A percentile compares a stretch with the other conserved stretches of the same genome.
Conservation (phyloP, 2,113 vertebrate genomes). For the Grantiella picta region DNA sequence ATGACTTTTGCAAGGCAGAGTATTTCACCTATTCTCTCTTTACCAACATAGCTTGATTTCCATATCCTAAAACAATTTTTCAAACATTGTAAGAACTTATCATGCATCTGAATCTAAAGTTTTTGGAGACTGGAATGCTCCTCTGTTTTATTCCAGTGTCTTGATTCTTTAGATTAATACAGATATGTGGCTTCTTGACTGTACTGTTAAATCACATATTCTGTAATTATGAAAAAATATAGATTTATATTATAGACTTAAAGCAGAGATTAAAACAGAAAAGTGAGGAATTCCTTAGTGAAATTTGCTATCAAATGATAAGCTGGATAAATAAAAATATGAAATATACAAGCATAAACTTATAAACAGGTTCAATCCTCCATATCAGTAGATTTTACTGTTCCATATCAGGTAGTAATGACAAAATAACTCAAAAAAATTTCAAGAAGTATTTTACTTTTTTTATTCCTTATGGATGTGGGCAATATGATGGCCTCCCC, state of each 20-base stretch:
- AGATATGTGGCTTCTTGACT: background rate
- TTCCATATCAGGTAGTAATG: background rate
- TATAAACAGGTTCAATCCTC: background rate
- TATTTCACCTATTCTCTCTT: slow-evolving; percentile 24
- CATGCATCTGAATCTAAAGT: background rate
- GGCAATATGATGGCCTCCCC: background rate
- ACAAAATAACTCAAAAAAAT: background rate
- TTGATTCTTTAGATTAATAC: slow-evolving; percentile 8
- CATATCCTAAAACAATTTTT: background rate
- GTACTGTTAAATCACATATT: background rate
- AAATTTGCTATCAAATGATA: background rate
- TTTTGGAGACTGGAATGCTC: slow-evolving; percentile 16
- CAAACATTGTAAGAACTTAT: background rate
- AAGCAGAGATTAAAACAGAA: background rate
- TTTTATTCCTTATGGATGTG: background rate
- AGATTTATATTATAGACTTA: background rate
- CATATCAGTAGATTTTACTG: background rate
- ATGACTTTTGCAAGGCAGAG: background rate
- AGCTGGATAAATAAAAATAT: background rate
- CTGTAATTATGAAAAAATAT: background rate
- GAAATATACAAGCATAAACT: background rate
- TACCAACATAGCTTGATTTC: background rate
- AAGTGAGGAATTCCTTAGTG: background rate
- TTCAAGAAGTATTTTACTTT: background rate
- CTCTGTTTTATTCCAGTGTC: background rate